Percentiles rank a stretch among this genome's conserved stretches.
phyloP scores from a whole-genome alignment of 2,797 vertebrate species.

The Scleropages formosus region DNA sequence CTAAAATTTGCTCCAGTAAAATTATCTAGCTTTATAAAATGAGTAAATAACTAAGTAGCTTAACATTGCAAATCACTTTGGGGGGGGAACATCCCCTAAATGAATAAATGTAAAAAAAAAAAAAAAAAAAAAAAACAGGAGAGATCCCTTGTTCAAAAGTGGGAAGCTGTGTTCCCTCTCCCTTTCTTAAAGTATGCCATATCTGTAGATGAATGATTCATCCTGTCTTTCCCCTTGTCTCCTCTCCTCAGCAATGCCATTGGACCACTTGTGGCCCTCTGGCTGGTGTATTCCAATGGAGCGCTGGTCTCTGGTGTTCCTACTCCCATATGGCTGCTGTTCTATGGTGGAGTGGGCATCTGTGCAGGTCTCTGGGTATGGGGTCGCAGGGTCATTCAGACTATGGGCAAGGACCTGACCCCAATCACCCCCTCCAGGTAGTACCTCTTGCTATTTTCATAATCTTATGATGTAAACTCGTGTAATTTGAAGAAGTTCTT shows the following conservation, averaged over 20 bases:
- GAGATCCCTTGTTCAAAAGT: too few species aligned
- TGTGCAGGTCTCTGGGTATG: constrained; percentile 90
- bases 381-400: constrained; percentile 95
- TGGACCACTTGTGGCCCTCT: constrained; percentile 89
- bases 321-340: constrained; percentile 90
- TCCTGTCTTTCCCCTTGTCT: background rate
- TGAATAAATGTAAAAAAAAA: too few species aligned
- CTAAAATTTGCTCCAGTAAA: too few species aligned
- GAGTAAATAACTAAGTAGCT: too few species aligned
- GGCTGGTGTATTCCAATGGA: constrained; percentile 77
- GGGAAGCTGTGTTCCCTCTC: too few species aligned
- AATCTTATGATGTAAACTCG: background rate
- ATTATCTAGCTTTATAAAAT: too few species aligned
- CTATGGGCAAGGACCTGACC: constrained; percentile 93
- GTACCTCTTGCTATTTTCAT: constrained; percentile 20
- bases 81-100: background rate
- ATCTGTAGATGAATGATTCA: too few species aligned
- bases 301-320: constrained; percentile 71
- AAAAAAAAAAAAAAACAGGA: too few species aligned
- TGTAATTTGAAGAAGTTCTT: background rate
- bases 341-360: constrained; percentile 89
- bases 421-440: constrained; percentile 97
- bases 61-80: too few species aligned
- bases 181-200: too few species aligned
- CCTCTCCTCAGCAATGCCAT: constrained; percentile 83